These are phyloP conservation scores for Kradibia gibbosae DNA, from an alignment of 1,140 invertebrate genomes.

Conservation along the genomic window DNA sequence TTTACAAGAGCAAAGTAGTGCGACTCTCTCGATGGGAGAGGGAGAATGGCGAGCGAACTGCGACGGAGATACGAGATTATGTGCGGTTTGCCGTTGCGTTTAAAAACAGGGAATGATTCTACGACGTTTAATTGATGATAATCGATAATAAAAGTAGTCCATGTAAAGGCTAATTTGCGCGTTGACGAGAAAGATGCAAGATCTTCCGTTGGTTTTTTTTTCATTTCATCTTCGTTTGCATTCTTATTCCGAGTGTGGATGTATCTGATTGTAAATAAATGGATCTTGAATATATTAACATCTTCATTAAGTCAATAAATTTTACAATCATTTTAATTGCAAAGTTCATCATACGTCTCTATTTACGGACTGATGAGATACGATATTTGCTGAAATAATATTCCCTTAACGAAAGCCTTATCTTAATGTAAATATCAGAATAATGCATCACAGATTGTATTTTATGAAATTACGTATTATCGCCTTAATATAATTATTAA, in stretches of 20 bases:
- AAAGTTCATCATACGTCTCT: not conserved
- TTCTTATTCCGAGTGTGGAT: not conserved
- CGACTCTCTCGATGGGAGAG: not conserved
- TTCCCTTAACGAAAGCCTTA: not conserved
- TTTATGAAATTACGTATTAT: not conserved
- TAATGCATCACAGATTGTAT: not conserved
- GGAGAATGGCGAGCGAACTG: too few relatives aligned
- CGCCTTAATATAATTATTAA: not conserved
- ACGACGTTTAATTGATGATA: slow-evolving; percentile 20
- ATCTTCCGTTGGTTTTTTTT: not conserved
- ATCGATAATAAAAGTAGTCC: slow-evolving; percentile 28
- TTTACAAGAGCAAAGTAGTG: not conserved
- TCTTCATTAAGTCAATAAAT: not conserved
- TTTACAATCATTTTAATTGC: not conserved
- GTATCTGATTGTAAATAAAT: not conserved
- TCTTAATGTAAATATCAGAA: not conserved
- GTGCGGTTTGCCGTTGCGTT: not conserved
- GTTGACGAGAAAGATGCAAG: not conserved
- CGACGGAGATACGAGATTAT: slow-evolving; percentile 13
- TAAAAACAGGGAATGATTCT: not conserved
- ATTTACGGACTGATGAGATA: not conserved
- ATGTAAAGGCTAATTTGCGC: not conserved
- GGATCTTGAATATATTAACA: not conserved
- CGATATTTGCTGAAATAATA: not conserved
- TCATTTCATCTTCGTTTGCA: not conserved